phyloP scores from a whole-genome alignment of 2,888 invertebrate genomes.

The Lordiphosa andalusiaca region DNA sequence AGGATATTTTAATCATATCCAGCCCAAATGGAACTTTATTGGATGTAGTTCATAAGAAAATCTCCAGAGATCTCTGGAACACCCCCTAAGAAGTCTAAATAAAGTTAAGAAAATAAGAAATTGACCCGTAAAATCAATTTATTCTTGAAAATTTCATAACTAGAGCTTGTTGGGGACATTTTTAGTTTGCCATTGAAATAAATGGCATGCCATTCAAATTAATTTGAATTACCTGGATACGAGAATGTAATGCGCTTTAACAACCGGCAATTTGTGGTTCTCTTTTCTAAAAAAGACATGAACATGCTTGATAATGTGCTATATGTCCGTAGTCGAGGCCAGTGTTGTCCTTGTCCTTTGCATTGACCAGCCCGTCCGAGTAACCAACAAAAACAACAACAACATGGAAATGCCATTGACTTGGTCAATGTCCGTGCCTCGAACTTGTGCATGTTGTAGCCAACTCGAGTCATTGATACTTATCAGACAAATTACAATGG shows the following conservation, averaged over 20 bases:
- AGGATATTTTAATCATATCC: too few species aligned
- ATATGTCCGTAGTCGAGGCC: conserved; percentile 13
- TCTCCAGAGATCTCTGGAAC: too few species aligned
- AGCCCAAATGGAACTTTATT: too few species aligned
- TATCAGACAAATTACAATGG: conserved; percentile 61
- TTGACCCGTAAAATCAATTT: too few species aligned
- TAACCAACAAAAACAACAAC: conserved; percentile 18
- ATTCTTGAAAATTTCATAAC: too few species aligned
- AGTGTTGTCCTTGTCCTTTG: conserved; percentile 28
- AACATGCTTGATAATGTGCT: conserved; percentile 20
- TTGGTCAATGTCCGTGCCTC: conserved; percentile 38
- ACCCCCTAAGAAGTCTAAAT: too few species aligned
- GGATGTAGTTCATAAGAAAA: too few species aligned
- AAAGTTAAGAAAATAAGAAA: too few species aligned
- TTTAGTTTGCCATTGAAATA: conserved; percentile 8
- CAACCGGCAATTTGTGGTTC: conserved; percentile 14
- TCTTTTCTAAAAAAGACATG: conserved; percentile 22
- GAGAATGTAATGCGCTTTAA: conserved; percentile 12
- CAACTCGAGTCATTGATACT: conserved; percentile 32
- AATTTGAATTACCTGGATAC: conserved; percentile 3
- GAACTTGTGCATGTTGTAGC: conserved; percentile 21
- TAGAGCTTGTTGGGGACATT: not conserved
- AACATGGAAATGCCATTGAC: conserved; percentile 44
- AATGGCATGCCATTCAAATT: conserved; percentile 26
- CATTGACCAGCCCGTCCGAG: conserved; percentile 32